Evolutionary conservation across 2,113 vertebrate genomes (phyloP).

Genomic region (Isichthys henryi): DNA sequence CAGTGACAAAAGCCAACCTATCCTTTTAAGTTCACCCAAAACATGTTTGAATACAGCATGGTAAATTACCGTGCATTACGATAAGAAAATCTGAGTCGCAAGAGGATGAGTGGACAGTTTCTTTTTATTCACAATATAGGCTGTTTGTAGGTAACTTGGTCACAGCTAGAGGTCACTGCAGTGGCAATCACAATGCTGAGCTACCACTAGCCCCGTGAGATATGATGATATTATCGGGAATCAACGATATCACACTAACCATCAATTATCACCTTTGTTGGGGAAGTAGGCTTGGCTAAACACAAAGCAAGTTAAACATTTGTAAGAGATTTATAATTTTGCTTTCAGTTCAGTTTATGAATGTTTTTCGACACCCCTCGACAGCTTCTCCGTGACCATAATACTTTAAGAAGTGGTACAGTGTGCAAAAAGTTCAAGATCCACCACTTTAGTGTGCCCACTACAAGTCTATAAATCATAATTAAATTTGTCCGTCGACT

Average conservation of each 20-base stretch:
- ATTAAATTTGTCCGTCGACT: not conserved
- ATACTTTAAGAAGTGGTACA: not conserved
- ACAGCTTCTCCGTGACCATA: not conserved
- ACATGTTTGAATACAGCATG: not conserved
- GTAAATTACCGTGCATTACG: not conserved
- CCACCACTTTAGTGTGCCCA: not conserved
- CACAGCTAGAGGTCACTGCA: not conserved
- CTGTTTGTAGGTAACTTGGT: not conserved
- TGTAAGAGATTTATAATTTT: not conserved
- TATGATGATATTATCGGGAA: not conserved
- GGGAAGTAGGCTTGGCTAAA: not conserved
- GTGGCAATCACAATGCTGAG: not conserved
- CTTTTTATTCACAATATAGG: not conserved
- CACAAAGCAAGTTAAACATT: not conserved
- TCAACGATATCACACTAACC: not conserved
- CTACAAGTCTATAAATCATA: not conserved
- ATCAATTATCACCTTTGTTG: not conserved
- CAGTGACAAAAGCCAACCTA: not conserved
- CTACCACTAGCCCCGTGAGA: not conserved
- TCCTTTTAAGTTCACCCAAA: not conserved
- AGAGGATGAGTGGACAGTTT: not conserved
- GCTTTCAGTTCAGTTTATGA: not conserved
- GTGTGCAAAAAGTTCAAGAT: not conserved
- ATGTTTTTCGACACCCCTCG: not conserved
- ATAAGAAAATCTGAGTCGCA: not conserved